A percentile compares a stretch with the other conserved stretches of the same genome.
Conservation (phyloP, 2,888 invertebrate species). For the Campaea margaritaria region DNA sequence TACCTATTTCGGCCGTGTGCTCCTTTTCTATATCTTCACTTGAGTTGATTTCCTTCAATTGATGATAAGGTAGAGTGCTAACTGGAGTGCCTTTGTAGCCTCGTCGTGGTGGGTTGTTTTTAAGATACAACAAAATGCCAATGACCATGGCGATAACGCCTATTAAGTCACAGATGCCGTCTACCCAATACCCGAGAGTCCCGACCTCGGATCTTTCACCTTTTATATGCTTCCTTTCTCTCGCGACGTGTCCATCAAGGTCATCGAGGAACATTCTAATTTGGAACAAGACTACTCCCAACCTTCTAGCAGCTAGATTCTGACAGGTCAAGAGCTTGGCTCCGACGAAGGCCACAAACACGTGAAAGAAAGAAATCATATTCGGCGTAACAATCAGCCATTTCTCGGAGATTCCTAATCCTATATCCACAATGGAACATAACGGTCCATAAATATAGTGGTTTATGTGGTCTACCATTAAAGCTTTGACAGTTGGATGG, state of each 20-base stretch:
- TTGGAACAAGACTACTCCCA: constrained; percentile 92
- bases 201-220: constrained; percentile 93
- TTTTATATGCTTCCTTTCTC: constrained; percentile 89
- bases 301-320: constrained; percentile 88
- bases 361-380: constrained; percentile 92
- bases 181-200: constrained; percentile 92
- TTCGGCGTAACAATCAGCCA: constrained; percentile 90
- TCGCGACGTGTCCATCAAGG: constrained; percentile 94
- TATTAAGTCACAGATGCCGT: constrained; percentile 92
- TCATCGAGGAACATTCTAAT: constrained; percentile 93
- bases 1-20: constrained; percentile 76
- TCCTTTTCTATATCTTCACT: constrained; percentile 79
- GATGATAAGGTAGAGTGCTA: constrained; percentile 83
- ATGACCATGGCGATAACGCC: constrained; percentile 90
- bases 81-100: constrained; percentile 88
- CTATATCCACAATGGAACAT: constrained; percentile 89
- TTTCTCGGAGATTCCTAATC: constrained; percentile 86
- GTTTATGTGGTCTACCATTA: constrained; percentile 93
- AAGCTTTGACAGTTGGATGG: constrained; percentile 92
- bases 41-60: constrained; percentile 73
- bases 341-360: constrained; percentile 90
- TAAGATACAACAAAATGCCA: constrained; percentile 88
- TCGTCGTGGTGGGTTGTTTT: constrained; percentile 89
- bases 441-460: constrained; percentile 93
- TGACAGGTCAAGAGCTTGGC: constrained; percentile 91